Evolutionary conservation across 2,888 invertebrate genomes (phyloP), one percentile per base, ranked within the genome.

Genomic region (Ryuthela nishihirai): DNA sequence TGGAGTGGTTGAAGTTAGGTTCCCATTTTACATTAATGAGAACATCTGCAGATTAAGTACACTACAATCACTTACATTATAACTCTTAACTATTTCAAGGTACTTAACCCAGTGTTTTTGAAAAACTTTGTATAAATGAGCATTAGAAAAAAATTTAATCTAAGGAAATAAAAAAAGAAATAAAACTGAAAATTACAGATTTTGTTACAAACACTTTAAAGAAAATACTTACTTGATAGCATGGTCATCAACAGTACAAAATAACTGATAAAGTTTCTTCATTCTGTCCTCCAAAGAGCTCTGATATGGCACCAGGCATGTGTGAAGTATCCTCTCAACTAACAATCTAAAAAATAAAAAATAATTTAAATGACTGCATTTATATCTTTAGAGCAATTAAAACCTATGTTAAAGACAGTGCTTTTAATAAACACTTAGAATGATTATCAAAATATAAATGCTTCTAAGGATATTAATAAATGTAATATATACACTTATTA

Each of bases 161-260:
- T 9, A n/a, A 38, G 2, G 7, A 15, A 49, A 50, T 26, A 49
- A 64, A 40, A 54, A 36, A 21, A 62, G 53, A 24, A 41, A 38
- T 52, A 2, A 24, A 17, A 4, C 24, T 39, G 21, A 40, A 20
- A 7, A 40, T 10, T 23, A 17, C 9, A 32, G 32, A 12, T 32
- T 10, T 10, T 38, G n/a, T 38, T 38, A 7, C n/a, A 9, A n/a
- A 32, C n/a, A 23, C 17, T 15, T 6, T 7, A 10, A 53, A 41
- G 5, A 32, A 23, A 21, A 10, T n/a, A 65, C 70, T 66, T 64
- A 74, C 73, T 93, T 95, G 0, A 89, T 88, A 0, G 95, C 95
- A 74, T 95, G 88, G 67, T 94, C 91, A 71, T 97, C 97, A 26
- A 97, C 86, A 39, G 94, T 93, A 6, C 90, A 90, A 72, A 94